phyloP scores from a whole-genome alignment of 2,797 vertebrate species.

The Varecia variegata region DNA sequence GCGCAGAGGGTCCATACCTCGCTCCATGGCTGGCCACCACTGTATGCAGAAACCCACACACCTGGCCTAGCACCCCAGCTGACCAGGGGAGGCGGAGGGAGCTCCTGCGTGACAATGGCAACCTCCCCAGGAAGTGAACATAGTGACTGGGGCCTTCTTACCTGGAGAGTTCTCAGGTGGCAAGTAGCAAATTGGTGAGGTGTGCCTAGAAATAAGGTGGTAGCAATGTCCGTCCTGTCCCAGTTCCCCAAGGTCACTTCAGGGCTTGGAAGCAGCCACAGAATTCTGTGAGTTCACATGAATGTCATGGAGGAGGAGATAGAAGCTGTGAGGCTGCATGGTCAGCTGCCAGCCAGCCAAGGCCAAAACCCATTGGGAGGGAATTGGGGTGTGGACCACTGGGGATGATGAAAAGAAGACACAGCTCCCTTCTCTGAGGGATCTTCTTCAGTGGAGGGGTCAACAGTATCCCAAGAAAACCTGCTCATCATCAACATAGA shows the following conservation, averaged over 20 bases:
- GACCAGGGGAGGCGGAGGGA: neutral
- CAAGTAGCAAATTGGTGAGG: neutral
- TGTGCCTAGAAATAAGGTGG: neutral
- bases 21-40: neutral
- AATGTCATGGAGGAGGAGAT: neutral
- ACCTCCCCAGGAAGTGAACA: neutral
- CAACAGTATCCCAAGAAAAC: neutral
- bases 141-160: neutral
- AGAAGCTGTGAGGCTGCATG: neutral
- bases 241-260: neutral
- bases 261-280: neutral
- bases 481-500: neutral
- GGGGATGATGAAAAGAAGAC: neutral
- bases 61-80: neutral
- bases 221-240: neutral
- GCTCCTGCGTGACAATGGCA: neutral
- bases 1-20: fast-evolving
- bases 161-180: neutral
- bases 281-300: neutral
- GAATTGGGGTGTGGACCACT: neutral
- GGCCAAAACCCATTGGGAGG: neutral
- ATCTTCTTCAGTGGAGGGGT: neutral
- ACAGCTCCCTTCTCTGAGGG: neutral
- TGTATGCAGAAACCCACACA: neutral
- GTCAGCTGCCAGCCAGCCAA: neutral